A percentile compares a stretch with the other conserved stretches of the same genome.
These are phyloP conservation scores for Whitmania pigra DNA, from an alignment of 1,140 invertebrate genomes.

Conservation along the genomic window DNA sequence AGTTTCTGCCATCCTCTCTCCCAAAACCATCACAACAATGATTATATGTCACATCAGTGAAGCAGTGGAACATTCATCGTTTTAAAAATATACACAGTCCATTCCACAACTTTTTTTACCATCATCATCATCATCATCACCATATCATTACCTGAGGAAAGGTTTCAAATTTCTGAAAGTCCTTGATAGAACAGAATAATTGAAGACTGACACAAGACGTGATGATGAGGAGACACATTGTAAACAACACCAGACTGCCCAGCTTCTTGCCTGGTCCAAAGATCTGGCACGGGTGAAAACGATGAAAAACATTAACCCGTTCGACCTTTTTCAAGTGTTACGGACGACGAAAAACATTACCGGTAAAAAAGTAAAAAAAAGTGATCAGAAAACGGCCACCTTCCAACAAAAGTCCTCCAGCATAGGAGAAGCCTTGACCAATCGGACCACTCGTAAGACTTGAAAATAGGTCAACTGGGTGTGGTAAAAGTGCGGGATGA, in stretches of 20 bases:
- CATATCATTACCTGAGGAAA: conserved; percentile 89
- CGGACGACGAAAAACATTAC: background rate
- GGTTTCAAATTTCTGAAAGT: conserved; percentile 93
- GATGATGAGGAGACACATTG: conserved; percentile 94
- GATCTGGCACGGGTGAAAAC: conserved; percentile 49
- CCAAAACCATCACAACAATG: background rate
- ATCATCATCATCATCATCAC: conserved; percentile 32
- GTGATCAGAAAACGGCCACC: too few species aligned
- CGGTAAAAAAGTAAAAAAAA: too few species aligned
- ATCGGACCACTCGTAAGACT: conserved; percentile 79
- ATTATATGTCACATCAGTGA: conserved; percentile 7
- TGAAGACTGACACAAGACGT: conserved; percentile 98
- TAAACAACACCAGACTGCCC: conserved; percentile 94
- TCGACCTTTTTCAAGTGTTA: background rate
- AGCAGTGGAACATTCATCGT: too few species aligned
- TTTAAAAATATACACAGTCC: too few species aligned
- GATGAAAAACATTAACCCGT: background rate
- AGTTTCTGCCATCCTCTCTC: background rate
- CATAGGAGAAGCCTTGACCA: conserved; percentile 97
- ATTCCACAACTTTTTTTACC: background rate
- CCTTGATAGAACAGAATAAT: conserved; percentile 79
- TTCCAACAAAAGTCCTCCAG: conserved; percentile 99
- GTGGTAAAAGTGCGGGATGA: conserved; percentile 79
- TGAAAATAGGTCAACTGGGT: conserved; percentile 89
- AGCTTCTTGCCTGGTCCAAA: conserved; percentile 98